A percentile compares a stretch with the other conserved stretches of the same genome.
Conservation (phyloP, 2,113 vertebrate genomes). For the Gopherus flavomarginatus region DNA sequence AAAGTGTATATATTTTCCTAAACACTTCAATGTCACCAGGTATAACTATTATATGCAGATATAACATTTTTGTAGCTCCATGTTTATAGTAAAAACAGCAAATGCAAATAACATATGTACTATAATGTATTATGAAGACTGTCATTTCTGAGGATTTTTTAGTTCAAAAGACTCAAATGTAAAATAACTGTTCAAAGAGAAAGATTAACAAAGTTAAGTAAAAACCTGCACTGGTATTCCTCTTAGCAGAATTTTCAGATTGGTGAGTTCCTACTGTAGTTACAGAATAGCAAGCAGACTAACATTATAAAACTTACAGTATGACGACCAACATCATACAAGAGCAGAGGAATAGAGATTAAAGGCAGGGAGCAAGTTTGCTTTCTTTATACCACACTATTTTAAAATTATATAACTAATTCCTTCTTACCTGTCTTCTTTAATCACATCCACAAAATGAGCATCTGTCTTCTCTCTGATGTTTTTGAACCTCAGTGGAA, state of each 20-base stretch:
- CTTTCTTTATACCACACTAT: neutral
- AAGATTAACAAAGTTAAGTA: neutral
- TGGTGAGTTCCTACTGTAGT: neutral
- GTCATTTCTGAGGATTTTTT: neutral
- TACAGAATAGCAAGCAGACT: neutral
- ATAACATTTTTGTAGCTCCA: neutral
- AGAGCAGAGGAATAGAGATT: neutral
- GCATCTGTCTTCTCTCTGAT: conserved; percentile 95
- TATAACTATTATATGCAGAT: neutral
- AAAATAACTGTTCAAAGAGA: accelerated
- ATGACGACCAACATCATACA: neutral
- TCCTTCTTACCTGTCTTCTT: conserved; percentile 92
- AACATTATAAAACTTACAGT: accelerated
- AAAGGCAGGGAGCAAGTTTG: accelerated
- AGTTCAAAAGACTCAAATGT: accelerated
- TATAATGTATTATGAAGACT: too few relatives aligned
- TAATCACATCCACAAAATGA: conserved; percentile 98
- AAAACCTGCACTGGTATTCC: neutral
- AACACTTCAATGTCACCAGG: neutral
- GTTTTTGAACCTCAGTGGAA: conserved; percentile 92
- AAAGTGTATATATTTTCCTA: neutral
- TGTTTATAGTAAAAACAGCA: neutral
- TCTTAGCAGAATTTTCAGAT: neutral
- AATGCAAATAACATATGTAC: too few relatives aligned
- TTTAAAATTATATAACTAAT: accelerated